Evolutionary conservation across 2,888 invertebrate genomes (phyloP).

Genomic region (Merodon equestris): DNA sequence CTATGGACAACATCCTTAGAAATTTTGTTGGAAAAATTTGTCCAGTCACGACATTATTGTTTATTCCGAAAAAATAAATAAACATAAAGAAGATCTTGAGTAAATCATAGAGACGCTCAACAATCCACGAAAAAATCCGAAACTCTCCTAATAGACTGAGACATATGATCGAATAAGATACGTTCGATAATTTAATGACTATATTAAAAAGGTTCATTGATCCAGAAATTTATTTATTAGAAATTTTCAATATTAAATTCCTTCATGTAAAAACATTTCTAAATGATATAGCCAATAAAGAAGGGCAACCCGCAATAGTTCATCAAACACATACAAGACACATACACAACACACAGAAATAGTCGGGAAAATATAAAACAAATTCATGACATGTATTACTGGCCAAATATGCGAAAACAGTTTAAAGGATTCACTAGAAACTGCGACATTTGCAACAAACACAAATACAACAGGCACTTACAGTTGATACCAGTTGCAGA

Average conservation of each 20-base stretch:
- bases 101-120: constrained; percentile 35
- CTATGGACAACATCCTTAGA: constrained; percentile 22
- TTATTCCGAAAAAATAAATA: constrained; percentile 32
- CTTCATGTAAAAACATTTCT: constrained; percentile 1
- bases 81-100: neutral
- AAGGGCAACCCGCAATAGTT: neutral
- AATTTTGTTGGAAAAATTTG: constrained; percentile 17
- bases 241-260: constrained; percentile 2
- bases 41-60: constrained; percentile 68
- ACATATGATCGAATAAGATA: constrained; percentile 46
- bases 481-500: constrained; percentile 45
- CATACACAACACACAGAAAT: constrained; percentile 6
- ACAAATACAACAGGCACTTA: constrained; percentile 51
- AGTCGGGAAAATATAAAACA: too few relatives aligned
- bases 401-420: too few relatives aligned
- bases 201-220: too few relatives aligned
- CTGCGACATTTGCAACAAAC: too few relatives aligned
- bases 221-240: constrained; percentile 39
- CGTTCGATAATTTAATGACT: too few relatives aligned
- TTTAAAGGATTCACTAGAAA: too few relatives aligned
- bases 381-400: too few relatives aligned
- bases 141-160: constrained; percentile 9
- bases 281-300: constrained; percentile 1
- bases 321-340: too few relatives aligned
- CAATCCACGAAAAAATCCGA: constrained; percentile 7